Percentiles rank a stretch among this genome's conserved stretches.
Evolutionary conservation across 2,113 vertebrate genomes (phyloP).

Genomic region (Oostethus manadensis): DNA sequence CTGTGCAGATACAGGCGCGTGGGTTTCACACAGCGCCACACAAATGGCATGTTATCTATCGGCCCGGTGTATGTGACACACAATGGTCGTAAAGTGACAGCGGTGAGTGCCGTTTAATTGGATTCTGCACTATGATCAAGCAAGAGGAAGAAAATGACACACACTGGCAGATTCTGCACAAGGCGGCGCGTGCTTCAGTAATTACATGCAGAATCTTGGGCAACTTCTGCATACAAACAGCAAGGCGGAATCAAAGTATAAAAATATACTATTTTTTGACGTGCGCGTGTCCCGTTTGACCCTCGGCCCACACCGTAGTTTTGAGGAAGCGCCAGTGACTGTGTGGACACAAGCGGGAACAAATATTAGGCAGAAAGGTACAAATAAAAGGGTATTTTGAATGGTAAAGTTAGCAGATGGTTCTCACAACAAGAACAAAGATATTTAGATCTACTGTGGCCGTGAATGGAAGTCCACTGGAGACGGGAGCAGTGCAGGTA

Average conservation of each 20-base stretch:
- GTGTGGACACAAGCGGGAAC: too few relatives aligned
- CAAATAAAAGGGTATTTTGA: too few relatives aligned
- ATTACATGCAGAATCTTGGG: slow-evolving; percentile 20
- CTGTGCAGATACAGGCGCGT: slow-evolving; percentile 13
- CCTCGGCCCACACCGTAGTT: too few relatives aligned
- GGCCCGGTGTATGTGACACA: not conserved
- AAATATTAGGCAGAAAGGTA: too few relatives aligned
- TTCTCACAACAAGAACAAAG: too few relatives aligned
- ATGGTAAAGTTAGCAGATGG: too few relatives aligned
- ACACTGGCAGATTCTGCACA: slow-evolving; percentile 18
- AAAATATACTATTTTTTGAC: too few relatives aligned
- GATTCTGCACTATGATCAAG: not conserved
- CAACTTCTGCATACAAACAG: slow-evolving; percentile 18
- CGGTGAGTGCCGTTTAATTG: slow-evolving; percentile 10
- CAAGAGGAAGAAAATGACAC: slow-evolving; percentile 14
- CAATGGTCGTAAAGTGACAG: not conserved
- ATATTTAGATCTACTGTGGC: too few relatives aligned
- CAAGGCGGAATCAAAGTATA: slow-evolving; percentile 27
- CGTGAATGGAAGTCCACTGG: too few relatives aligned
- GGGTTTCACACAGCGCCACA: not conserved
- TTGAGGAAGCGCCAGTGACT: too few relatives aligned
- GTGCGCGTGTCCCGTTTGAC: too few relatives aligned
- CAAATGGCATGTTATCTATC: not conserved
- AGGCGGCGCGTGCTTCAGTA: slow-evolving; percentile 15
- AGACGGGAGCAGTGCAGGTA: too few relatives aligned